Evolutionary conservation across 2,113 vertebrate species (phyloP).

Genomic region (Lamprologus tigripictilis): DNA sequence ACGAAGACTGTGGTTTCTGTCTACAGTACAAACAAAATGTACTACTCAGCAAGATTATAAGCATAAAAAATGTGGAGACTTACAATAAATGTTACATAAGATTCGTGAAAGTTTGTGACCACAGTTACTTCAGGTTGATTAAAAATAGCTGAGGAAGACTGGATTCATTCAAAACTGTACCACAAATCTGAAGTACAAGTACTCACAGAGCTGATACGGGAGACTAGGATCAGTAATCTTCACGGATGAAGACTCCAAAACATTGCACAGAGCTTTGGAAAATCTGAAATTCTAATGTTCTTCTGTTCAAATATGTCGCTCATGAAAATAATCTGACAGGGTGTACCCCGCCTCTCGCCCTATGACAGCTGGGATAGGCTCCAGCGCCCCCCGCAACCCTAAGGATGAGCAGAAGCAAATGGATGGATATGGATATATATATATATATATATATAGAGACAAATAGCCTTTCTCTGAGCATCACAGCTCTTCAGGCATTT

Average conservation of each 20-base stretch:
- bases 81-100: not conserved
- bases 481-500: not conserved
- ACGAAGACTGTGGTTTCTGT: not conserved
- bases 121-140: not conserved
- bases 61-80: not conserved
- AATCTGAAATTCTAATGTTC: not conserved
- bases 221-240: not conserved
- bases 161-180: not conserved
- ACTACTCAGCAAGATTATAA: not conserved
- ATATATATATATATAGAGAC: not conserved
- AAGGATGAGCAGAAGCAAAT: not conserved
- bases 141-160: not conserved
- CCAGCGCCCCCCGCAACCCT: not conserved
- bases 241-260: not conserved
- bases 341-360: not conserved
- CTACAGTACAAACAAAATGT: not conserved
- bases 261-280: not conserved
- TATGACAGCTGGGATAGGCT: not conserved
- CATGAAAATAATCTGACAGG: not conserved
- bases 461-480: not conserved
- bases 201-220: not conserved
- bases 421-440: accelerated
- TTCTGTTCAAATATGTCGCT: not conserved
- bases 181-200: not conserved
- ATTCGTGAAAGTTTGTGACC: not conserved